Percentiles rank a stretch among this genome's conserved stretches.
These are phyloP conservation scores for Papilio elwesi DNA, from an alignment of 2,888 invertebrate genomes.

Conservation along the genomic window DNA sequence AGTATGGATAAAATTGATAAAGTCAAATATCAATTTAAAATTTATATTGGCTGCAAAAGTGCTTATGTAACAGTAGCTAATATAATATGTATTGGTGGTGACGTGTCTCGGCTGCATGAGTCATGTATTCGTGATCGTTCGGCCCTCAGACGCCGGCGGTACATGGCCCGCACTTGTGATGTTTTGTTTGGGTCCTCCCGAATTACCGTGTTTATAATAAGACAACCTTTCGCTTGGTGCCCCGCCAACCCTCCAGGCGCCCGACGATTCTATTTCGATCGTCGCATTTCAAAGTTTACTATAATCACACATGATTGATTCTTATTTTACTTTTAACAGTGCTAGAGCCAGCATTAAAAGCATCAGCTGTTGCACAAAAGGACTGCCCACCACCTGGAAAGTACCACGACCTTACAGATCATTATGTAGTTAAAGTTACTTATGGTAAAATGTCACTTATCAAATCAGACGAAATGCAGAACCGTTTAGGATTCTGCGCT, in stretches of 20 bases:
- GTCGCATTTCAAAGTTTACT: conserved; percentile 57
- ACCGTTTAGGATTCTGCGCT: no score
- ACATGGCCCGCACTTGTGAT: conserved; percentile 80
- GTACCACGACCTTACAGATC: no score
- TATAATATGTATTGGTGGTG: conserved; percentile 42
- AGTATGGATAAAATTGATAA: no score
- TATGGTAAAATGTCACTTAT: no score
- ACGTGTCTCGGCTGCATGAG: conserved; percentile 63
- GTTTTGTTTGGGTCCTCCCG: conserved; percentile 82
- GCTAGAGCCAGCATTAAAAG: neutral
- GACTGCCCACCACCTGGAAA: neutral
- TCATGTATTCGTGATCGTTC: conserved; percentile 66
- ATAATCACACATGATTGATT: conserved; percentile 46
- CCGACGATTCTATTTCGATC: conserved; percentile 63
- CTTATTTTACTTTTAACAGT: neutral
- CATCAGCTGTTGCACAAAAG: neutral
- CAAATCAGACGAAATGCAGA: no score
- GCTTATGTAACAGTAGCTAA: no score
- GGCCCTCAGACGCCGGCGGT: conserved; percentile 70
- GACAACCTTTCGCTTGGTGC: conserved; percentile 73
- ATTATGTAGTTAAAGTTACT: no score
- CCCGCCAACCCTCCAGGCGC: conserved; percentile 48
- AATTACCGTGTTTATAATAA: conserved; percentile 80
- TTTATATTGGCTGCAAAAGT: no score
- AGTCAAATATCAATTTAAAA: no score